Conservation (phyloP, 2,888 invertebrate species). For the Idaea straminata region DNA sequence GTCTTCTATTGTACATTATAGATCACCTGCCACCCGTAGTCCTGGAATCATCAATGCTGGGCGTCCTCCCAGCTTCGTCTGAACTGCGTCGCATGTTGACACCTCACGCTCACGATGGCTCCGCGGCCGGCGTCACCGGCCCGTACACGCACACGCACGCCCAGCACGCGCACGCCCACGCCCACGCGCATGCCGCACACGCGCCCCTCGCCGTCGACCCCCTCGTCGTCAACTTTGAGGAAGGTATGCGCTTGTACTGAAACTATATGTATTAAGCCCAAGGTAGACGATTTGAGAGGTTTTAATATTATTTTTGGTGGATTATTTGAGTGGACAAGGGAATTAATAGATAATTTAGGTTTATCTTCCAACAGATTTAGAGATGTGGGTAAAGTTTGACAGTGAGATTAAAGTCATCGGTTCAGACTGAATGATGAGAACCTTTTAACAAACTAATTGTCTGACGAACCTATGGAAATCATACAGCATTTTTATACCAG, state of each 20-base stretch:
- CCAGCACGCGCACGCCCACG: constrained; percentile 38
- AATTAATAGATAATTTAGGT: too few species aligned
- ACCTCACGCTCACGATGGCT: constrained; percentile 45
- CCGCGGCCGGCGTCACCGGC: constrained; percentile 17
- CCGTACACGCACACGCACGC: constrained; percentile 36
- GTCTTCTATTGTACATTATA: constrained; percentile 7
- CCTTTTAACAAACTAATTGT: too few species aligned
- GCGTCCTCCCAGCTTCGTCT: constrained; percentile 60
- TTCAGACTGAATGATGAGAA: too few species aligned
- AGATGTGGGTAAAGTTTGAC: too few species aligned
- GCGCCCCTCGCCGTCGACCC: constrained; percentile 82
- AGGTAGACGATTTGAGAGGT: constrained; percentile 44
- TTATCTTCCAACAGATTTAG: too few species aligned
- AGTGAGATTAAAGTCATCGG: too few species aligned
- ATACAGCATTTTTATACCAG: too few species aligned
- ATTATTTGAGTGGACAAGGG: too few species aligned
- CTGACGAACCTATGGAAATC: too few species aligned
- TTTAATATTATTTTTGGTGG: background rate
- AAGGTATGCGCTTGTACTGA: constrained; percentile 90
- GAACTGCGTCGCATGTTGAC: constrained; percentile 63
- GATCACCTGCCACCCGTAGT: constrained; percentile 48
- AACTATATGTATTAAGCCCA: constrained; percentile 65
- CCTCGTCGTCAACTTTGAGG: constrained; percentile 89
- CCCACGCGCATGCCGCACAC: constrained; percentile 52
- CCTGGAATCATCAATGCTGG: constrained; percentile 68